A percentile compares a stretch with the other conserved stretches of the same genome.
These are phyloP conservation scores for Chaetodon auriga DNA, from an alignment of 2,113 vertebrate species.

Conservation along the genomic window DNA sequence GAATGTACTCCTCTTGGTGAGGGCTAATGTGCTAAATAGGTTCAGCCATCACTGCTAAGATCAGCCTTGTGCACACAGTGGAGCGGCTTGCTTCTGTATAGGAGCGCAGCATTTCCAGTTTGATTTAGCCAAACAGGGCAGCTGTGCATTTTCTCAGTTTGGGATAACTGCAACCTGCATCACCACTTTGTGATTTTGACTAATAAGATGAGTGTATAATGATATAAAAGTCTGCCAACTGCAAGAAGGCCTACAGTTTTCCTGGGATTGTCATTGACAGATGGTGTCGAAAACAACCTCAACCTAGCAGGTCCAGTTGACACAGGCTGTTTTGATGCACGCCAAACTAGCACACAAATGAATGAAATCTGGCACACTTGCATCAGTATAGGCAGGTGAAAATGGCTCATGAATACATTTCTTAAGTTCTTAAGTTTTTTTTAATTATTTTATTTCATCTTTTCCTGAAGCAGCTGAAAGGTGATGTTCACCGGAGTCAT, in stretches of 20 bases:
- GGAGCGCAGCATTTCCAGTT: background rate
- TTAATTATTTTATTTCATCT: background rate
- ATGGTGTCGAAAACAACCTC: constrained; percentile 15
- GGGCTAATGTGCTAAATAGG: background rate
- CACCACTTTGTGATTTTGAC: constrained; percentile 31
- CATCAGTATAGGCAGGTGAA: constrained; percentile 29
- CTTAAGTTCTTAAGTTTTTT: background rate
- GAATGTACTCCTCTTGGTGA: background rate
- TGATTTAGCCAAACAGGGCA: background rate
- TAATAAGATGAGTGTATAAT: background rate
- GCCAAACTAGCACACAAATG: constrained; percentile 15
- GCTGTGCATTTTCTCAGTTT: background rate
- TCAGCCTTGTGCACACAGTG: background rate
- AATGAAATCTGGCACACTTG: constrained; percentile 23
- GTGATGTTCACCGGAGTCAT: background rate
- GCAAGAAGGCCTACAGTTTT: background rate
- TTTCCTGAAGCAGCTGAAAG: background rate
- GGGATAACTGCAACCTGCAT: constrained; percentile 19
- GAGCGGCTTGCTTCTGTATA: background rate
- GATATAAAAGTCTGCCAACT: background rate
- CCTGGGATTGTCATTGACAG: constrained; percentile 8
- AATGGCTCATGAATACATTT: constrained; percentile 19
- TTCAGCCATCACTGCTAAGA: background rate
- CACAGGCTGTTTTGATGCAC: constrained; percentile 25
- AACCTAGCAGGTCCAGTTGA: constrained; percentile 29